Conservation (phyloP, 1,140 invertebrate genomes). For the Wasmannia auropunctata region DNA sequence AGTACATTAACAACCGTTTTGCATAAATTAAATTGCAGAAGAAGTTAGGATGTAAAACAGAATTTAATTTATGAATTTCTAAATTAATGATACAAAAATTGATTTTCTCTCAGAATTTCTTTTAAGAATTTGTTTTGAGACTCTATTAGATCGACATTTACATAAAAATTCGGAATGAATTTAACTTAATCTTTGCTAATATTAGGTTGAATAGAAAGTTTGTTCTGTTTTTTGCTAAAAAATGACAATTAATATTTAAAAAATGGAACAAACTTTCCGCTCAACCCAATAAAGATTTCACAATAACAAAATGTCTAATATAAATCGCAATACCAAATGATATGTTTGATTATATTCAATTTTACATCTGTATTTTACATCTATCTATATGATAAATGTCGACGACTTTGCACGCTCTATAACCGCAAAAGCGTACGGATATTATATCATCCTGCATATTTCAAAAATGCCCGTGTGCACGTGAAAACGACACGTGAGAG, state of each 20-base stretch:
- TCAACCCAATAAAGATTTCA: too few species aligned
- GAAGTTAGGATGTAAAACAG: background rate
- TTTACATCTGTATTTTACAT: background rate
- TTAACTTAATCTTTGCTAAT: background rate
- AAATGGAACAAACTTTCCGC: too few species aligned
- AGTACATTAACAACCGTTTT: background rate
- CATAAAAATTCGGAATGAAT: background rate
- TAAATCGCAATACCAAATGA: background rate
- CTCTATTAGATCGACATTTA: background rate
- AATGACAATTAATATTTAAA: too few species aligned
- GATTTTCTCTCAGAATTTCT: background rate
- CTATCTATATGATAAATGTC: background rate
- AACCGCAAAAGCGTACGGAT: background rate
- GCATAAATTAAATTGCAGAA: background rate
- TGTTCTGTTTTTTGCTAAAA: too few species aligned
- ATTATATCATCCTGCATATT: conserved; percentile 10
- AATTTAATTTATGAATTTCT: background rate
- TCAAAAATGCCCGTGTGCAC: background rate
- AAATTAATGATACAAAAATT: background rate
- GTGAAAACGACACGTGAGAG: background rate
- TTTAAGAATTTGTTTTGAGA: background rate
- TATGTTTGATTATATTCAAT: background rate
- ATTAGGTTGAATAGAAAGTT: too few species aligned
- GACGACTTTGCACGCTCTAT: background rate
- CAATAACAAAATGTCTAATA: background rate